Conservation (phyloP, 2,888 invertebrate species). For the Arge pagana region DNA sequence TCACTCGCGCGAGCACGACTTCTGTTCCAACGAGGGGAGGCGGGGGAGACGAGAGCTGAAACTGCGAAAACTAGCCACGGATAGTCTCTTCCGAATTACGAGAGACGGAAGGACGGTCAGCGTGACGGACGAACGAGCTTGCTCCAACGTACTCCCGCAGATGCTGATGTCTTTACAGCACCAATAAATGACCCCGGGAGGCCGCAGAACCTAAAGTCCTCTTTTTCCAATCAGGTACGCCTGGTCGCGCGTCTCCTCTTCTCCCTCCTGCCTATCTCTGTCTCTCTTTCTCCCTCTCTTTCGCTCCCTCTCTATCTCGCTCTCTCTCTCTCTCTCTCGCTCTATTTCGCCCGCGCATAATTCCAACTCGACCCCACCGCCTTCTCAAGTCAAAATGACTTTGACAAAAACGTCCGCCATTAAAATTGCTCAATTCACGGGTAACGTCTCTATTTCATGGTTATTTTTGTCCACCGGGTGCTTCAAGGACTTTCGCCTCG, state of each 20-base stretch:
- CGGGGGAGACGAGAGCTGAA: too few relatives aligned
- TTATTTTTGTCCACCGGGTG: too few relatives aligned
- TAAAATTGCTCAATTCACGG: too few relatives aligned
- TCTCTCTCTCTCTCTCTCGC: background rate
- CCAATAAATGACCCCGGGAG: conserved; percentile 9
- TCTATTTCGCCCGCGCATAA: too few relatives aligned
- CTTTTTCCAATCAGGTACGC: too few relatives aligned
- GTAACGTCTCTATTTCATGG: too few relatives aligned
- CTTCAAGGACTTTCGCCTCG: too few relatives aligned
- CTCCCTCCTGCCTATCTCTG: too few relatives aligned
- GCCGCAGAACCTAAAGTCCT: background rate
- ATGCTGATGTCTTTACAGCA: conserved; percentile 18
- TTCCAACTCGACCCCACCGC: too few relatives aligned
- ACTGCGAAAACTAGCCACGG: too few relatives aligned
- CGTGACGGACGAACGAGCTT: conserved; percentile 17
- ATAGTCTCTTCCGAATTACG: background rate
- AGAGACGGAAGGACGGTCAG: conserved; percentile 7
- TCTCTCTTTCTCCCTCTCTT: background rate
- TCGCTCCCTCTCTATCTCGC: background rate
- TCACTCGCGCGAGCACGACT: background rate
- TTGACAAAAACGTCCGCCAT: too few relatives aligned
- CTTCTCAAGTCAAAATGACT: too few relatives aligned
- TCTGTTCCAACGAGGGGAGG: background rate
- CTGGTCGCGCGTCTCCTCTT: background rate
- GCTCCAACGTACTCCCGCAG: conserved; percentile 17